Conservation (phyloP, 2,113 vertebrate species). For the Saccopteryx bilineata region DNA sequence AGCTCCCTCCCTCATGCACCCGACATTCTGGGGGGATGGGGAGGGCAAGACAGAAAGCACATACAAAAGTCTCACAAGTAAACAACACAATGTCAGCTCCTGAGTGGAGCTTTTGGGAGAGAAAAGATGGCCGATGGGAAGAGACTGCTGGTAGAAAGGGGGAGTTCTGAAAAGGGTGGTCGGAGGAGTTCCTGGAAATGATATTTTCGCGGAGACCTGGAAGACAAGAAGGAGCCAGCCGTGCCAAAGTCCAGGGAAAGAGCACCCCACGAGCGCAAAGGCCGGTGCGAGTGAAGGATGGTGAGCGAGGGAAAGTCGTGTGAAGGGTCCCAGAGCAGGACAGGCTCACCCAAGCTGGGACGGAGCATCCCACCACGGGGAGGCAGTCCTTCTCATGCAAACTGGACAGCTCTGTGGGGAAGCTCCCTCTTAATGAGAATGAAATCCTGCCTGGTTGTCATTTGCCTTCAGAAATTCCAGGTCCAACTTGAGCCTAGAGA, state of each 20-base stretch:
- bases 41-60: neutral
- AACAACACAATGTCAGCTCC: neutral
- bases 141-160: neutral
- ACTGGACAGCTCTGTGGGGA: neutral
- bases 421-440: neutral
- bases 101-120: neutral
- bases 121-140: neutral
- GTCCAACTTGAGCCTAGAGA: neutral
- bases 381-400: neutral
- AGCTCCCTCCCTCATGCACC: too few species aligned
- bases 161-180: neutral
- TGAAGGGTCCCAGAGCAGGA: neutral
- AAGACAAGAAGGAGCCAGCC: neutral
- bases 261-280: neutral
- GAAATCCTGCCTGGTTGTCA: neutral
- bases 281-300: neutral
- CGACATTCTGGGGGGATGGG: neutral
- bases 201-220: neutral
- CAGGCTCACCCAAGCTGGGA: neutral
- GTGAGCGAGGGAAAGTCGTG: neutral
- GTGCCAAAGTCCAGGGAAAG: neutral
- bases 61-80: neutral
- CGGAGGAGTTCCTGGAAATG: neutral
- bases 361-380: neutral
- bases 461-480: neutral